Conservation (phyloP, 2,888 invertebrate species). For the Epiperipatus broadwayi region DNA sequence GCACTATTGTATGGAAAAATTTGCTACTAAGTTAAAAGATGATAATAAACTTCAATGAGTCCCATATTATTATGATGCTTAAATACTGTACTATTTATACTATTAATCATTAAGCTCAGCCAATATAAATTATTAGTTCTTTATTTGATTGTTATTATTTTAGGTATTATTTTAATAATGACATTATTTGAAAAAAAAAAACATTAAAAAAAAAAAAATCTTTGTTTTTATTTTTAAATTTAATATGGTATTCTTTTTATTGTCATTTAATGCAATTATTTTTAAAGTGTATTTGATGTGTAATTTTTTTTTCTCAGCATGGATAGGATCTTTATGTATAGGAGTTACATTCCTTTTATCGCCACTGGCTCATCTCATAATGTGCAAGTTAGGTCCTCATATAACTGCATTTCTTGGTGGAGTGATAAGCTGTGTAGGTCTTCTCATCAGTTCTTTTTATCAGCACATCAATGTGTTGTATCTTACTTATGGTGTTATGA, state of each 20-base stretch:
- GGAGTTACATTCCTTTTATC: conserved; percentile 75
- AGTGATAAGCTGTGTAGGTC: conserved; percentile 49
- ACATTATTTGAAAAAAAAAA: background rate
- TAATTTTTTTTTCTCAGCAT: conserved; percentile 43
- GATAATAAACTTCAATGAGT: too few relatives aligned
- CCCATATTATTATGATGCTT: too few relatives aligned
- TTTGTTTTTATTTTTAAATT: conserved; percentile 6
- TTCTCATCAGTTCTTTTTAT: conserved; percentile 63
- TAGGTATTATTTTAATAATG: conserved; percentile 8
- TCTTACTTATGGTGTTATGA: conserved; percentile 70
- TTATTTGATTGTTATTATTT: conserved; percentile 12
- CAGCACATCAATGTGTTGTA: conserved; percentile 54
- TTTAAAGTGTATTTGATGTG: too few relatives aligned
- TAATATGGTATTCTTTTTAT: conserved; percentile 8
- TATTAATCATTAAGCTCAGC: too few relatives aligned
- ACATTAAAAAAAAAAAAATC: conserved; percentile 6
- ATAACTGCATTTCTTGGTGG: conserved; percentile 65
- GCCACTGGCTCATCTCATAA: conserved; percentile 63
- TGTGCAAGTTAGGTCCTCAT: conserved; percentile 64
- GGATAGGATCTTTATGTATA: conserved; percentile 68
- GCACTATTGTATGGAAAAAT: too few relatives aligned
- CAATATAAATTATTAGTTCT: too few relatives aligned
- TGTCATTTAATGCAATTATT: too few relatives aligned
- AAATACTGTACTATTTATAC: too few relatives aligned
- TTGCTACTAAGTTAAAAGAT: too few relatives aligned